Evolutionary conservation across 2,888 invertebrate genomes (phyloP), one percentile per base, ranked within the genome.

Genomic region (Mythimna loreyi): DNA sequence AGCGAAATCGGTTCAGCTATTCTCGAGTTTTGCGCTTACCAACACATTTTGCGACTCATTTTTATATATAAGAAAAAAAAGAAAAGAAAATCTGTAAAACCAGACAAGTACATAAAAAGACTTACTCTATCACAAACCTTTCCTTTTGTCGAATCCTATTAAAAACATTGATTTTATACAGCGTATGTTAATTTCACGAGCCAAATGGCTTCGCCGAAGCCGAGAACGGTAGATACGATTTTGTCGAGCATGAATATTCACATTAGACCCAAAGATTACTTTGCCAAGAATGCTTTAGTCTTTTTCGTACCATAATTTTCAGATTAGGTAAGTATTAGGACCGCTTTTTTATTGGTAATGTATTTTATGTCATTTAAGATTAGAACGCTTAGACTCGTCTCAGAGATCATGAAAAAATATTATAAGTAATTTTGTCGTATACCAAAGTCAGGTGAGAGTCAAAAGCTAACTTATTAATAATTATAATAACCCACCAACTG

Each of bases 141-240:
- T 58, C 25, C 47, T 40, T 59, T 67, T 52, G 21, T 55, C 8
- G 36, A 43, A 74, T 62, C 50, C 28, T 56, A 74, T 56, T 63
- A 70, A 56, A 77, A 70, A 64, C 50, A 67, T 69, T 64, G 63
- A 53, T 81, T 71, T 61, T 62, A 62, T 52, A 80, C 59, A 36
- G 74, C 68, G 61, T 67, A 71, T 72, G 75, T 64, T 81, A 81
- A 81, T 80, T 75, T 75, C 68, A 78, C 81, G 81, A 59, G 43
- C 67, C 61, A 67, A 78, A 78, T 56, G 59, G 33, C 62, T 75
- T 75, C 49, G 28, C 47, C 45, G 23, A 55, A 70, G 30, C 33
- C 56, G 45, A 53, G 53, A 47, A 49, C 64, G 33, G 52, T 52
- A 68, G 47, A 49, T 52, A 62, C 47, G 65, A 79, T 60, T 74